Base-by-base conservation (phyloP, 2,113 vertebrate species). In the Tragulus kanchil region DNA sequence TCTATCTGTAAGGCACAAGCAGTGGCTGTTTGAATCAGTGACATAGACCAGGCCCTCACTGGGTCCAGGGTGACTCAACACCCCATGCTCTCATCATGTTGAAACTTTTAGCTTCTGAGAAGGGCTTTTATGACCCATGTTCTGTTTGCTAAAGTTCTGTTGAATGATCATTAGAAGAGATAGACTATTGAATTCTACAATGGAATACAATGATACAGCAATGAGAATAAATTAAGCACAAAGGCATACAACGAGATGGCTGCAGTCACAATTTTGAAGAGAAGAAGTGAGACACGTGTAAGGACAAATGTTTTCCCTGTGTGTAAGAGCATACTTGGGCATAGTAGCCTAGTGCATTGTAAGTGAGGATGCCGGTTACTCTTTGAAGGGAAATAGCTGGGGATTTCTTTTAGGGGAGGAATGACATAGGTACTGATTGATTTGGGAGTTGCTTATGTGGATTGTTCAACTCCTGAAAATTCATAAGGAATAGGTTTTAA, bases 1-100 rank as follows among this genome's bases (percentile, higher is more conserved):
- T 92, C 48, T 4, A 2, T 7, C 95, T 97, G 95, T 83, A 97
- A 95, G 95, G 91, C 56, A 93, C 1, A 26, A 92, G 3, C 3
- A 31, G 2, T 0, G 2, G 23, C 73, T 23, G 61, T 3, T 73
- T 95, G 58, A 86, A 8, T 83, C 36, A 45, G 16, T 8, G 6
- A 85, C 26, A 1, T 1, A 11, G 52, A 36, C 5, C 75, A 52
- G 58, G 58, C 14, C 36, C 21, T 95, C 31, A 26, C 31, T 50
- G 45, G 17, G 42, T 82, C 73, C 28, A 0, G 28, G 61, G 36
- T 58, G 67, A 73, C 13, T 82, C 21, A 28, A 58, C 54, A 36
- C 13, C 83, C 69, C 11, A 45, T 21, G 31, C 62, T 65, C 5
- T 67, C 25, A 64, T 64, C 50, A n/a, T 26, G 81, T 81, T 52